phyloP scores from a whole-genome alignment of 2,888 invertebrate species.

The Ypsolopha scabrella region DNA sequence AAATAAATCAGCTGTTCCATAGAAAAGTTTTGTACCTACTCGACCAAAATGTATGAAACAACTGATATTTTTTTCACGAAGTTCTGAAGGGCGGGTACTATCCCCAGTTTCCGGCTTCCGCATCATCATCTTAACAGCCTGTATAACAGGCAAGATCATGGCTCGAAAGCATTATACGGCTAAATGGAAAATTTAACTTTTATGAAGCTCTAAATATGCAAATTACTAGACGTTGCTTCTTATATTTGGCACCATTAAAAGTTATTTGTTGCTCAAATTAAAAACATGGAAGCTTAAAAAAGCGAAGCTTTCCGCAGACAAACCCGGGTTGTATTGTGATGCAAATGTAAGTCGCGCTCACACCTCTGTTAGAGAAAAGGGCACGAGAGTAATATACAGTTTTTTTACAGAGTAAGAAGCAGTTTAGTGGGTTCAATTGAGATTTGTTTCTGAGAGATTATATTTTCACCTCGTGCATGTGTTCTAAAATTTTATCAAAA shows the following conservation, averaged over 20 bases:
- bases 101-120: no score
- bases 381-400: conserved; percentile 16
- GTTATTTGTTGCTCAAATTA: conserved; percentile 63
- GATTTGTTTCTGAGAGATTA: no score
- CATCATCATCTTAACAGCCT: no score
- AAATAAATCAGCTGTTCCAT: no score
- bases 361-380: conserved; percentile 21
- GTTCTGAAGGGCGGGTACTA: neutral
- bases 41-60: no score
- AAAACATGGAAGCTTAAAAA: conserved; percentile 48
- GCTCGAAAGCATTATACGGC: neutral
- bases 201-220: conserved; percentile 38
- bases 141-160: no score
- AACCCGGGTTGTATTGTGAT: conserved; percentile 37
- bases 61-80: no score
- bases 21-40: no score
- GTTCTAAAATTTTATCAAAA: no score
- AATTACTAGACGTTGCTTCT: conserved; percentile 40
- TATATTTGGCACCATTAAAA: conserved; percentile 44
- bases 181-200: no score
- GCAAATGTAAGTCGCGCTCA: conserved; percentile 28
- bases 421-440: no score
- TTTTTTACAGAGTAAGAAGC: conserved; percentile 8
- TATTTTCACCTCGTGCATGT: no score
- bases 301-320: conserved; percentile 33